Evolutionary conservation across 1,140 invertebrate genomes (phyloP), one percentile per base, ranked within the genome.

Genomic region (Drosophila cardini): DNA sequence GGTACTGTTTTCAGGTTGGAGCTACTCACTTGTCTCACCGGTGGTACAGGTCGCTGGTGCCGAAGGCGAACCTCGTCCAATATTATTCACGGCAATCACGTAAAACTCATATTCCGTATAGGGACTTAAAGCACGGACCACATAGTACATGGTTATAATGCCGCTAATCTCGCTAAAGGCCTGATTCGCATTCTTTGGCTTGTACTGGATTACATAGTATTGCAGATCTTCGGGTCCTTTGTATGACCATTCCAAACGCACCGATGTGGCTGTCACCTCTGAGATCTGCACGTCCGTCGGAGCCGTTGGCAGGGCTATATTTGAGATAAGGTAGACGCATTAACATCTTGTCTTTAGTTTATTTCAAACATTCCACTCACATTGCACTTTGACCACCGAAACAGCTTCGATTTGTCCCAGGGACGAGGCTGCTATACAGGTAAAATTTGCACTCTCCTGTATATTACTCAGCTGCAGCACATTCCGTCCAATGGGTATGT

Each of bases 51-150:
- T 95, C 13, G 96, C 96, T 0, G 98, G 95, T 18, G 95, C 93
- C 80, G 97, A 98, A 1, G 97, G 95, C 34, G 95, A 95, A 57
- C 98, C 97, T 74, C 97, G 94, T 38, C 98, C 98, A 80, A 98
- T 96, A 87, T 95, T 96, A 93, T 98, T 99, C 13, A 98, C 97
- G 13, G 98, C 98, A 72, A 98, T 96, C 64, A 99, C 97, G 92
- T 96, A 97, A 93, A 99, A 97, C 92, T 99, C 97, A 93, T 99
- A 99, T 90, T 98, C 97, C 0, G 98, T 99, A 92, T 98, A 98
- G 2, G 98, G 97, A 58, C 96, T 97, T 11, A 99, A 94, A 75
- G 96, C 96, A 48, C 96, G 94, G 30, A 99, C 96, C 30, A 96
- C 96, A 93, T 98, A 98, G 93, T 97, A 97, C 94, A 97, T 97